Percentiles rank a stretch among this genome's conserved stretches.
Evolutionary conservation across 2,113 vertebrate genomes (phyloP).

Genomic region (Plestiodon gilberti): DNA sequence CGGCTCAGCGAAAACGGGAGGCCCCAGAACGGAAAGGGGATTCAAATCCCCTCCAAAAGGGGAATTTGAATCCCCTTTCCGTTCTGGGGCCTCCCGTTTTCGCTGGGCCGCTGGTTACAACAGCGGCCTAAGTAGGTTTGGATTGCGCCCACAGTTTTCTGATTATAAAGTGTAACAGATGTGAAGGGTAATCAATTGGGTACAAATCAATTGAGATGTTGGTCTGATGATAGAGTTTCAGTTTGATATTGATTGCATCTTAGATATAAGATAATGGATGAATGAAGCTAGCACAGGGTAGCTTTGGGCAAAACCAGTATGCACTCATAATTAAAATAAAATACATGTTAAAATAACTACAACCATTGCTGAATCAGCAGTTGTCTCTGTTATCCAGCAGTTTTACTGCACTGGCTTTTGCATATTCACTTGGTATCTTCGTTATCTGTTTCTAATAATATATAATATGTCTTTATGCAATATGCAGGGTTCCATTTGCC

Average conservation of each 20-base stretch:
- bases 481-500: background rate
- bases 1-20: no score
- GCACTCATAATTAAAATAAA: background rate
- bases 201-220: background rate
- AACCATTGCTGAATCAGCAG: background rate
- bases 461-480: background rate
- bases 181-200: background rate
- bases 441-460: background rate
- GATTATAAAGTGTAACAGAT: background rate
- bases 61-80: no score
- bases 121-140: no score
- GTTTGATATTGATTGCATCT: background rate
- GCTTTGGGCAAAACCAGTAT: background rate
- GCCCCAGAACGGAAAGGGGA: no score
- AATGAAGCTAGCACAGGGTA: background rate
- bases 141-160: no score
- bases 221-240: background rate
- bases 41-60: no score
- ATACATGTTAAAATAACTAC: background rate
- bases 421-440: background rate
- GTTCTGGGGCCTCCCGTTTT: no score
- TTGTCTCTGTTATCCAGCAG: rapidly evolving
- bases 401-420: background rate
- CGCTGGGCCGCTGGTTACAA: no score
- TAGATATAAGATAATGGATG: background rate